Conservation (phyloP, 1,140 invertebrate species). For the Eciton burchellii region DNA sequence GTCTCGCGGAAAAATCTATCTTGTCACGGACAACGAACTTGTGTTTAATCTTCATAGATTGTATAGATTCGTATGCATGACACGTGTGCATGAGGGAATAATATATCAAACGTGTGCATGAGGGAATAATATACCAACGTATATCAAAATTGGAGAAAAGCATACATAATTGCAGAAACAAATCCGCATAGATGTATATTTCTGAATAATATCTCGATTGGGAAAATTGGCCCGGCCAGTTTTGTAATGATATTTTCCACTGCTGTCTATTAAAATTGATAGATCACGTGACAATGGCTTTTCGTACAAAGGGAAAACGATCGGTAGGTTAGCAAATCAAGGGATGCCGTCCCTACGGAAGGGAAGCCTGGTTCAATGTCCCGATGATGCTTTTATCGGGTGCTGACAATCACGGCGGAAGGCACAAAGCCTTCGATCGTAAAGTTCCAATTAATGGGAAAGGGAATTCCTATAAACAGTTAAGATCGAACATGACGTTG, state of each 20-base stretch:
- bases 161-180: not conserved
- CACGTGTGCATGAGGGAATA: no score
- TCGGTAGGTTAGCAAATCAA: slow-evolving; percentile 21
- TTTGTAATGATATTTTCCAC: not conserved
- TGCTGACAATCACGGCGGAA: slow-evolving; percentile 60
- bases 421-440: slow-evolving; percentile 67
- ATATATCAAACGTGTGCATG: no score
- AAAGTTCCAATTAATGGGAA: slow-evolving; percentile 75
- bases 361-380: slow-evolving; percentile 68
- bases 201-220: not conserved
- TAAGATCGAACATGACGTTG: slow-evolving; percentile 20
- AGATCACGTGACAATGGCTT: slow-evolving; percentile 3
- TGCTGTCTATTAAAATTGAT: slow-evolving; percentile 35
- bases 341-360: slow-evolving; percentile 2
- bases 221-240: not conserved
- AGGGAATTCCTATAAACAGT: slow-evolving; percentile 27
- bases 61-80: not conserved
- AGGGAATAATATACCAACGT: no score
- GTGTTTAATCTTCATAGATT: slow-evolving; percentile 26
- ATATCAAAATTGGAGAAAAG: not conserved
- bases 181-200: not conserved
- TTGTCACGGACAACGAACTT: slow-evolving; percentile 21
- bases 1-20: slow-evolving; percentile 52
- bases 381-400: slow-evolving; percentile 71
- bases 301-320: not conserved